Conservation (phyloP, 2,888 invertebrate species). For the Orgyia antiqua region DNA sequence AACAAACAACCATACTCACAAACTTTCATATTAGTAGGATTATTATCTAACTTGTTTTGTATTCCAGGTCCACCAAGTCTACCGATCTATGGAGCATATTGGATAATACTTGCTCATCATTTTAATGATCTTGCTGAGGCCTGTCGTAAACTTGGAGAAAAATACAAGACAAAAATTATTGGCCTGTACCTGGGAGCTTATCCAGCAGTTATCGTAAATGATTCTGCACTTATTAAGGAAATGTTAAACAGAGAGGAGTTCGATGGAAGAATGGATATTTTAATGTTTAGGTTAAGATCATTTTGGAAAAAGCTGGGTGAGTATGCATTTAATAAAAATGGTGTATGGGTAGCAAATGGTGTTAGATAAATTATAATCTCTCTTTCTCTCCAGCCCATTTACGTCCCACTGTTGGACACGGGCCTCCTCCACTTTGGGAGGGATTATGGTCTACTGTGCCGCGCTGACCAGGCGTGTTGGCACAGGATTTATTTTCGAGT, state of each 20-base stretch:
- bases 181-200: slow-evolving; percentile 75
- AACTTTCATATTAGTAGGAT: too few relatives aligned
- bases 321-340: too few relatives aligned
- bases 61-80: slow-evolving; percentile 79
- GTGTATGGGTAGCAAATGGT: too few relatives aligned
- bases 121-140: slow-evolving; percentile 72
- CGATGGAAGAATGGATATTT: slow-evolving; percentile 77
- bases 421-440: too few relatives aligned
- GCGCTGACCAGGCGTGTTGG: too few relatives aligned
- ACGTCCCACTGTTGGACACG: too few relatives aligned
- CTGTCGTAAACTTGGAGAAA: slow-evolving; percentile 63
- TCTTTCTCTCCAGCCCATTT: too few relatives aligned
- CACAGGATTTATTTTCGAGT: too few relatives aligned
- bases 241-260: slow-evolving; percentile 78
- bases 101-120: slow-evolving; percentile 72
- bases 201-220: slow-evolving; percentile 72
- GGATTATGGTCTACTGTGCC: too few relatives aligned
- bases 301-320: slow-evolving; percentile 75
- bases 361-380: too few relatives aligned
- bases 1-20: too few relatives aligned
- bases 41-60: too few relatives aligned
- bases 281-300: slow-evolving; percentile 68
- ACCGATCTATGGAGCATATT: slow-evolving; percentile 81
- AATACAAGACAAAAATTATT: slow-evolving; percentile 79
- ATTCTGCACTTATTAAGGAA: slow-evolving; percentile 74